These are phyloP conservation scores for Peromyscus californicus DNA, from an alignment of 2,113 vertebrate genomes.

Conservation along the genomic window DNA sequence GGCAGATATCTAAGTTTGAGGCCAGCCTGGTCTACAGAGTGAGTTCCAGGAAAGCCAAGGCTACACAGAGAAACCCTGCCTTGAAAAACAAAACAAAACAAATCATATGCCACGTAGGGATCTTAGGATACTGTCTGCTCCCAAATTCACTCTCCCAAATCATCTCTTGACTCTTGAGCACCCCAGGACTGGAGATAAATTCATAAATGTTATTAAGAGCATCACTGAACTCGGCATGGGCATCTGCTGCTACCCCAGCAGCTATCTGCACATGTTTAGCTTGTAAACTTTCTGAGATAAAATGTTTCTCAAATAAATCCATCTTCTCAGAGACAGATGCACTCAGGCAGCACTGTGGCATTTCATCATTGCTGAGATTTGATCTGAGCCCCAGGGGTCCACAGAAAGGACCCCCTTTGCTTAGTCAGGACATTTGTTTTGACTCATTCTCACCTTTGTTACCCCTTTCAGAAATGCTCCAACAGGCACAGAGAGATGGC, in stretches of 20 bases:
- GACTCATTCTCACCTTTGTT: constrained; percentile 12
- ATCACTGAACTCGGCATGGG: constrained; percentile 4
- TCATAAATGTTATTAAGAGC: neutral
- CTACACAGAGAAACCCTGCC: neutral
- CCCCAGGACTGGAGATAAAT: neutral
- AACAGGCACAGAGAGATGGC: neutral
- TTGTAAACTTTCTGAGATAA: constrained; percentile 44
- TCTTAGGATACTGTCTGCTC: constrained; percentile 34
- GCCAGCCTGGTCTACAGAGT: neutral
- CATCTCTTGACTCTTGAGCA: constrained; percentile 4
- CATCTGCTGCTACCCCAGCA: constrained; percentile 15
- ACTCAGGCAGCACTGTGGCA: neutral
- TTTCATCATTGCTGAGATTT: neutral
- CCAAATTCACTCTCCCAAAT: constrained; percentile 42
- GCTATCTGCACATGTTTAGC: neutral
- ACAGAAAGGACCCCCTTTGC: constrained; percentile 42
- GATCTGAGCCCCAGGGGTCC: constrained; percentile 13
- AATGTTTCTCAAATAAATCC: constrained; percentile 1
- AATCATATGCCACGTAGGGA: neutral
- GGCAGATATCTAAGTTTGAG: neutral
- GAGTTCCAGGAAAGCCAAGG: neutral
- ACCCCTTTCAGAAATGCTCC: constrained; percentile 42
- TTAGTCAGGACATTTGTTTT: neutral
- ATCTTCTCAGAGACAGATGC: constrained; percentile 12
- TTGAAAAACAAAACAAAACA: neutral